Evolutionary conservation across 1,140 invertebrate species (phyloP).

Genomic region (Telenomus remus): DNA sequence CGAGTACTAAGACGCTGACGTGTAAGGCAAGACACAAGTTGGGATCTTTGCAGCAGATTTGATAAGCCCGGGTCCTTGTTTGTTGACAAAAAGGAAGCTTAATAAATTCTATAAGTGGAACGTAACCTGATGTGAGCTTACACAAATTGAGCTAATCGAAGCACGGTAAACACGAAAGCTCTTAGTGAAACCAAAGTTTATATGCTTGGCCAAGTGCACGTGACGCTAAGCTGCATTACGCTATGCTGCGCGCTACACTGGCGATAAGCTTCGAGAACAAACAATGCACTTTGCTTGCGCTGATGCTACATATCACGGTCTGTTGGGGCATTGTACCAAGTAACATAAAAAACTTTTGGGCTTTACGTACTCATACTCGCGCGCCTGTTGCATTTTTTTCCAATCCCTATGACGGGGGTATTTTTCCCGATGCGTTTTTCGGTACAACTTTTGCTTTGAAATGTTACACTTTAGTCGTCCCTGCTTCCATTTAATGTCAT

Average conservation of each 20-base stretch:
- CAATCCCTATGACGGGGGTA: background rate
- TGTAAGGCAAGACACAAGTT: no score
- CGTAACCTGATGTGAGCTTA: conserved; percentile 53
- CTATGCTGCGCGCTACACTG: conserved; percentile 52
- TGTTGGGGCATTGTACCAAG: conserved; percentile 44
- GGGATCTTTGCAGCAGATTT: conserved; percentile 24
- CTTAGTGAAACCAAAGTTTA: conserved; percentile 60
- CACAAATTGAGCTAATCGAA: conserved; percentile 60
- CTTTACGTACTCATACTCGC: conserved; percentile 44
- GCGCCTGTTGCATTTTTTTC: conserved; percentile 48
- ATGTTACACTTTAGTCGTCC: background rate
- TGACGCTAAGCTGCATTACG: conserved; percentile 58
- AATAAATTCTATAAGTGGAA: conserved; percentile 56
- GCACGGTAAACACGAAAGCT: conserved; percentile 56
- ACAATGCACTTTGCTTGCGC: conserved; percentile 61
- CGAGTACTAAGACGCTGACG: no score
- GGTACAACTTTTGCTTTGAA: background rate
- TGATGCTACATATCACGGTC: conserved; percentile 57
- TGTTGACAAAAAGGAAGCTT: conserved; percentile 47
- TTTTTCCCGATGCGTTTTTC: background rate
- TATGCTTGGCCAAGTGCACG: conserved; percentile 59
- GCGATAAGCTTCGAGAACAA: conserved; percentile 58
- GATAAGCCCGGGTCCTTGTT: conserved; percentile 43
- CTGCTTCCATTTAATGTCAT: conserved; percentile 16
- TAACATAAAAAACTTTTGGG: conserved; percentile 49